Conservation (phyloP, 2,888 invertebrate genomes). For the Poecilobothrus nobilitatus region DNA sequence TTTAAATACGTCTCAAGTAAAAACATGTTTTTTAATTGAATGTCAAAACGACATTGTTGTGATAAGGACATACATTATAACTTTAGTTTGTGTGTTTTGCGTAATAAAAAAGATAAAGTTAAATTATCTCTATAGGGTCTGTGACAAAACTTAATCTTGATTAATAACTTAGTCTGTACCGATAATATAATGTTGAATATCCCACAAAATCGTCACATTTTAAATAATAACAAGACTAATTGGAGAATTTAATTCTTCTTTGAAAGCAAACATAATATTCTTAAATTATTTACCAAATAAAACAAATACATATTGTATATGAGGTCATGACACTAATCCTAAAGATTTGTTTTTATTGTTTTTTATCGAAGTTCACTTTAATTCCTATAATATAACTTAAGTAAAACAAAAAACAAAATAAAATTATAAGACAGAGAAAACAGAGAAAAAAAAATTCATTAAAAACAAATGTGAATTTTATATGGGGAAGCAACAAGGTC, state of each 20-base stretch:
- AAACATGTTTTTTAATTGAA: no score
- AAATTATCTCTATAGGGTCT: no score
- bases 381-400: neutral
- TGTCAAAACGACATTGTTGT: no score
- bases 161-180: no score
- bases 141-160: no score
- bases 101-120: no score
- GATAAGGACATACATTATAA: no score
- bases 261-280: neutral
- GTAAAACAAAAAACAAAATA: neutral
- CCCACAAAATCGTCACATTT: no score
- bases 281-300: no score
- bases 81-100: no score
- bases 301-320: neutral
- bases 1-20: no score
- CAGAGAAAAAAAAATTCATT: neutral
- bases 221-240: neutral
- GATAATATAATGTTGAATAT: no score
- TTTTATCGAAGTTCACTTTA: neutral
- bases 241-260: neutral
- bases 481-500: neutral
- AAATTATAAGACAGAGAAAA: neutral
- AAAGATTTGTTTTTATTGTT: neutral
- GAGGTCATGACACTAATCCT: neutral
- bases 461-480: neutral